phyloP scores from a whole-genome alignment of 2,888 invertebrate genomes.

The Scaptomyza cyrtandrae region DNA sequence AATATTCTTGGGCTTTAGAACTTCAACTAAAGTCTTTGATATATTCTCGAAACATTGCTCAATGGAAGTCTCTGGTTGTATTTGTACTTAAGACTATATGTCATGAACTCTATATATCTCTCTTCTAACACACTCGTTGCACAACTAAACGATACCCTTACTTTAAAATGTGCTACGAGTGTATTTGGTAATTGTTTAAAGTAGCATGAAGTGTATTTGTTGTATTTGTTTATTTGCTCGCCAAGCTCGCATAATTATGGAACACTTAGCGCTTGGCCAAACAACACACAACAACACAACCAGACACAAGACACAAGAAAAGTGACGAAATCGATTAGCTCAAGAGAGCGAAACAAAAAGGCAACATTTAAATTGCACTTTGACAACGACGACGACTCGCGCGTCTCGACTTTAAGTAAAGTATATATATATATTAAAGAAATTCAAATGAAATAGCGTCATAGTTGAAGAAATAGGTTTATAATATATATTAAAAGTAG shows the following conservation, averaged over 20 bases:
- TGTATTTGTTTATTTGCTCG: slow-evolving; percentile 20
- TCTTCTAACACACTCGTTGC: too few relatives aligned
- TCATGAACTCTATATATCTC: too few relatives aligned
- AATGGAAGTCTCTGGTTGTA: too few relatives aligned
- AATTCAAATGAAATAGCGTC: slow-evolving; percentile 13
- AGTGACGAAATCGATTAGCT: slow-evolving; percentile 34
- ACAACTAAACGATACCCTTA: too few relatives aligned
- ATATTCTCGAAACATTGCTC: too few relatives aligned
- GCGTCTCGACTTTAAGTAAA: neutral
- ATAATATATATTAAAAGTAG: neutral
- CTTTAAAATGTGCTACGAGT: neutral
- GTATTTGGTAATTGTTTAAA: slow-evolving; percentile 44
- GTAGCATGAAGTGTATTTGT: slow-evolving; percentile 9
- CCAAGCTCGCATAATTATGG: slow-evolving; percentile 58
- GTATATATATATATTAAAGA: slow-evolving; percentile 6
- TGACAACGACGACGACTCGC: neutral
- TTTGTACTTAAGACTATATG: too few relatives aligned
- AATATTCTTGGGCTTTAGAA: too few relatives aligned
- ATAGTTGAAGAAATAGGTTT: slow-evolving; percentile 2
- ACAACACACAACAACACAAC: slow-evolving; percentile 23
- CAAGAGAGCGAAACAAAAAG: slow-evolving; percentile 40
- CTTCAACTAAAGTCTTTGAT: too few relatives aligned
- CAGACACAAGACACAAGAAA: neutral
- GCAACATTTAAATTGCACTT: slow-evolving; percentile 41
- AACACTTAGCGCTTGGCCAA: slow-evolving; percentile 65